phyloP scores from a whole-genome alignment of 2,888 invertebrate genomes.

The Nowickia ferox region DNA sequence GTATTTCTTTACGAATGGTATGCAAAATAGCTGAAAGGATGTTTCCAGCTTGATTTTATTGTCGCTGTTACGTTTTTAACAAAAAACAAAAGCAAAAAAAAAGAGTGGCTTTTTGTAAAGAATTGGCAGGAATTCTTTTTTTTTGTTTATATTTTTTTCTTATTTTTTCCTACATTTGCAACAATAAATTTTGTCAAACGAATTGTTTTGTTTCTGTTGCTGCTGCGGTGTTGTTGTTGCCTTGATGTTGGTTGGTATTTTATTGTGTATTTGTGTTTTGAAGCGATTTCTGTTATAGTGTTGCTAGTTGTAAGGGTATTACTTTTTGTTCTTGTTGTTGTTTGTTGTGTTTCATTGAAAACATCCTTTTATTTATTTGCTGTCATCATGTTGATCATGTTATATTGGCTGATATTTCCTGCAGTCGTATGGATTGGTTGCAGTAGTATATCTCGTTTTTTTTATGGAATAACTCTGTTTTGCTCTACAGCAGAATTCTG shows the following conservation, averaged over 20 bases:
- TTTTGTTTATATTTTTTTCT: neutral
- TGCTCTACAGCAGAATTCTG: neutral
- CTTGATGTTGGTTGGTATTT: slow-evolving; percentile 47
- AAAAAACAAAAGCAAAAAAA: slow-evolving; percentile 15
- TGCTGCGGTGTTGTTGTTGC: slow-evolving; percentile 29
- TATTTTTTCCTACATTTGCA: slow-evolving; percentile 69
- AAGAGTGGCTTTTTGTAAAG: slow-evolving; percentile 33
- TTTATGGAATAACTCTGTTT: neutral
- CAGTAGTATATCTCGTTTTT: neutral
- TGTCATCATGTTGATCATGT: slow-evolving; percentile 66
- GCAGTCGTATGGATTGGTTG: slow-evolving; percentile 20
- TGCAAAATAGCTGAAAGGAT: slow-evolving; percentile 73
- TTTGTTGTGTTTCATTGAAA: slow-evolving; percentile 54
- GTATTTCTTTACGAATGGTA: slow-evolving; percentile 69
- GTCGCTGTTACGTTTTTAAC: slow-evolving; percentile 37
- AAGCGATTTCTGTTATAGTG: slow-evolving; percentile 48
- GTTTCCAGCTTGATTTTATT: slow-evolving; percentile 62
- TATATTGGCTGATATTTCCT: slow-evolving; percentile 67
- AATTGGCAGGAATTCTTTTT: slow-evolving; percentile 63
- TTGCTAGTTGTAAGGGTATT: slow-evolving; percentile 37
- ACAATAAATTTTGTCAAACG: slow-evolving; percentile 76
- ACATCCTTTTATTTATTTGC: slow-evolving; percentile 68
- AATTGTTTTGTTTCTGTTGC: slow-evolving; percentile 70
- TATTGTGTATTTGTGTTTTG: slow-evolving; percentile 54
- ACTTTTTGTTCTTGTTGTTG: slow-evolving; percentile 8